Evolutionary conservation across 1,140 invertebrate species (phyloP), one percentile per base, ranked within the genome.

Genomic region (Oryzaephilus surinamensis): DNA sequence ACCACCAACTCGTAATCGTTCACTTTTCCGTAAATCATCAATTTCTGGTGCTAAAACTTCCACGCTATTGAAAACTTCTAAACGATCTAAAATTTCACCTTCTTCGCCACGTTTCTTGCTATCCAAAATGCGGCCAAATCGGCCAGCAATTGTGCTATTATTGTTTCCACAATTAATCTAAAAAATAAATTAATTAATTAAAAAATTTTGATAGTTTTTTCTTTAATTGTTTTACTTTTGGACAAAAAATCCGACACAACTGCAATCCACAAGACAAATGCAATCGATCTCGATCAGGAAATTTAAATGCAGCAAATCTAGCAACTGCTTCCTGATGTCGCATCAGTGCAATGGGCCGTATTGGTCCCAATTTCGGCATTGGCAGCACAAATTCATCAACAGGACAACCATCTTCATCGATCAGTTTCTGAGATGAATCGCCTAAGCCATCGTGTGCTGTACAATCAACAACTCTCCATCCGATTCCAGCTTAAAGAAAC

Each of bases 271-370:
- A 74, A 30, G 71, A 71, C 8, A 86, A 64, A 60, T 84, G 81
- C 7, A 85, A 59, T 35, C 75, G 72, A 33, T 79, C 77, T 43
- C 79, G 64, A 50, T 83, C 81, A 10, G 81, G 81, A 63, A 86
- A 85, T 52, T 84, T 84, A 50, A 86, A 86, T 4, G 81, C 81
- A 7, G 76, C 71, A 63, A 86, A 85, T 18, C 72, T 74, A 0
- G 79, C 72, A 37, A 63, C 34, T 8, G 71, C 72, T 39, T 73
- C 70, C 52, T 73, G 70, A 38, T 72, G 72, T 3, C 64, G 64
- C 69, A 73, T 73, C 7, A 72, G 63, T 6, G 46, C 40, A 10
- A 56, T 55, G 1, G 51, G 39, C 61, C 62, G 11, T 3, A 54
- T 32, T 4, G 57, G 52, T n/a, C 51, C 52, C 29, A 47, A 54